Evolutionary conservation across 2,113 vertebrate species (phyloP), one percentile per base, ranked within the genome.

Genomic region (Dicentrarchus labrax): DNA sequence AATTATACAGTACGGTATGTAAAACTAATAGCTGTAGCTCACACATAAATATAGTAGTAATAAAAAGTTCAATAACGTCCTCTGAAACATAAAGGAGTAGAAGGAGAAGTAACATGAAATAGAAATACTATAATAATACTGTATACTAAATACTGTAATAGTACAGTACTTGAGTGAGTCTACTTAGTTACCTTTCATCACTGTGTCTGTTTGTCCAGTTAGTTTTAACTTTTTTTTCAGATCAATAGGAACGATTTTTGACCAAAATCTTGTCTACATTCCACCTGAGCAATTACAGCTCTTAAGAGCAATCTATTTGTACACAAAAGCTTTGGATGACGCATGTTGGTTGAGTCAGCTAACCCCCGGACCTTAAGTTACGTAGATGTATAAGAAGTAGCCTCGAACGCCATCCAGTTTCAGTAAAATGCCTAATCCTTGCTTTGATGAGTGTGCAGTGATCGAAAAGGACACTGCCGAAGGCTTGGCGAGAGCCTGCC

Each of bases 401-500:
- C 68, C 71, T 67, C 54, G 0, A 56, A 61, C 62, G 64, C 73
- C 16, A 53, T 72, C 66, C 80, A 65, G 15, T 79, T 76, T 79
- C 66, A 38, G 56, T 76, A 75, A 89, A 87, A 88, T 12, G 77
- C 76, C 83, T 85, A 86, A 92, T 90, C 69, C 76, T 62, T 50
- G 82, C 76, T 90, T 85, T 88, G 91, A 89, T 89, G 88, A 89
- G 80, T 76, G 61, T 1, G 68, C 88, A 80, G 72, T 71, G 85
- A 90, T 86, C 15, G 84, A 76, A 85, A 85, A 84, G 84, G 89
- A 92, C 90, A 86, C 62, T 10, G 86, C 83, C 21, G 72, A 76
- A 78, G 75, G 77, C 84, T 83, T 70, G 79, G 87, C 64, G 17
- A 77, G 70, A 90, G 84, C 67, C 80, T 68, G 77, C 79, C 66